Evolutionary conservation across 2,113 vertebrate genomes (phyloP).

Genomic region (Stigmatopora argus): DNA sequence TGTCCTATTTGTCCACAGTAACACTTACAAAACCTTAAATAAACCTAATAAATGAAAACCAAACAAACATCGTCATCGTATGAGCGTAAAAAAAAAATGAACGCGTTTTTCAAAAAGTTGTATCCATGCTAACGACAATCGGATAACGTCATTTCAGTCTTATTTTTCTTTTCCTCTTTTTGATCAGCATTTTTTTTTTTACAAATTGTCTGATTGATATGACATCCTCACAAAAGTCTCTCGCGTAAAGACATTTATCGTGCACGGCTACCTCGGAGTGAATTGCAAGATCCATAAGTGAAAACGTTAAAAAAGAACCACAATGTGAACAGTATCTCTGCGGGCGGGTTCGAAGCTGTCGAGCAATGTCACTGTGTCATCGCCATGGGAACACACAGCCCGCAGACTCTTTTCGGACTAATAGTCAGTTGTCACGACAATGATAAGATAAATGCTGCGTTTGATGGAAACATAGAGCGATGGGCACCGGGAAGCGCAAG

Average conservation of each 20-base stretch:
- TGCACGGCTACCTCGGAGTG: constrained; percentile 16
- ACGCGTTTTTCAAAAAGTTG: too few species aligned
- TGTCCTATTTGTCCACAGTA: too few species aligned
- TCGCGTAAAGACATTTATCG: neutral
- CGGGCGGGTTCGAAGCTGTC: constrained; percentile 53
- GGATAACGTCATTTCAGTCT: too few species aligned
- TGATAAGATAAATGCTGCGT: constrained; percentile 74
- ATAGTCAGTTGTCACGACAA: constrained; percentile 74
- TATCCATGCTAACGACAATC: too few species aligned
- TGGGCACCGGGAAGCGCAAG: constrained; percentile 57
- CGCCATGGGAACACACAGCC: constrained; percentile 59
- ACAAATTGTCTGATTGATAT: neutral
- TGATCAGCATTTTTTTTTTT: neutral
- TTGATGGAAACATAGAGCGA: constrained; percentile 71
- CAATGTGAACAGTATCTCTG: constrained; percentile 46
- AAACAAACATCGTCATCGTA: too few species aligned
- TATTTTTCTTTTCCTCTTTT: neutral
- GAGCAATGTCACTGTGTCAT: constrained; percentile 74
- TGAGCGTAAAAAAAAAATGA: too few species aligned
- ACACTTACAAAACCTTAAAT: too few species aligned
- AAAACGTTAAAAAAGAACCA: constrained; percentile 26
- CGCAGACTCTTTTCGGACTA: constrained; percentile 62
- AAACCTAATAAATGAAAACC: too few species aligned
- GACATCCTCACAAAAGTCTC: neutral
- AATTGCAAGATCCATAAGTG: constrained; percentile 24